Conservation (phyloP, 2,797 vertebrate species). For the Borostomias antarcticus region DNA sequence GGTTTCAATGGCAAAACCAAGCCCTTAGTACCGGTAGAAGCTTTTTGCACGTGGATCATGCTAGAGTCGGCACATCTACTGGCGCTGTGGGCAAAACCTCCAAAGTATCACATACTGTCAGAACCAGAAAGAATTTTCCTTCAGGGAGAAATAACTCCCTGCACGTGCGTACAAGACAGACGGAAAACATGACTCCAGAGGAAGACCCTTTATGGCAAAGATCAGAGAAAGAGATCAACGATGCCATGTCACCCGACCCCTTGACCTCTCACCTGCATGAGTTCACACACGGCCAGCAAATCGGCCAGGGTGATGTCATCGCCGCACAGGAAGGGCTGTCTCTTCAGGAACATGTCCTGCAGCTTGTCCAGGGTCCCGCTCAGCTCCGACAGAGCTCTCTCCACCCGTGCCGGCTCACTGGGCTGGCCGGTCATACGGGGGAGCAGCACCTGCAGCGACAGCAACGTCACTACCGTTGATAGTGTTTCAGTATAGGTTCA, state of each 20-base stretch:
- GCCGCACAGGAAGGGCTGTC: slow-evolving; percentile 75
- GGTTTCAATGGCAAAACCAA: neutral
- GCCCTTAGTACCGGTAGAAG: no score
- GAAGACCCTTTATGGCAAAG: no score
- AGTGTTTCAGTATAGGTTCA: no score
- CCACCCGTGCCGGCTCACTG: slow-evolving; percentile 52
- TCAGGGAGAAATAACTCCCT: no score
- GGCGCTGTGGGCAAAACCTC: no score
- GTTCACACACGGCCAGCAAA: slow-evolving; percentile 75
- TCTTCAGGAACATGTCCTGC: slow-evolving; percentile 75
- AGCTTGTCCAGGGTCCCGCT: slow-evolving; percentile 65
- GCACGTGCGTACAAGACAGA: no score
- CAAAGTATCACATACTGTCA: no score
- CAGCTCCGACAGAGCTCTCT: slow-evolving; percentile 61
- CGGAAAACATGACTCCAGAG: neutral
- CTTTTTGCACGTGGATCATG: no score
- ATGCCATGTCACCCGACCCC: no score
- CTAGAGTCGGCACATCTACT: no score
- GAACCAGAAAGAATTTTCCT: no score
- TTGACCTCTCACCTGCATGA: slow-evolving; percentile 78
- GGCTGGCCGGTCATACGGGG: slow-evolving; percentile 53
- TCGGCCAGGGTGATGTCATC: slow-evolving; percentile 78
- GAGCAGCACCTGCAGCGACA: slow-evolving; percentile 62
- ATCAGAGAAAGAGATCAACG: neutral
- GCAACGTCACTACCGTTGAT: neutral